Conservation (phyloP, 2,113 vertebrate species). For the Microcebus murinus region DNA sequence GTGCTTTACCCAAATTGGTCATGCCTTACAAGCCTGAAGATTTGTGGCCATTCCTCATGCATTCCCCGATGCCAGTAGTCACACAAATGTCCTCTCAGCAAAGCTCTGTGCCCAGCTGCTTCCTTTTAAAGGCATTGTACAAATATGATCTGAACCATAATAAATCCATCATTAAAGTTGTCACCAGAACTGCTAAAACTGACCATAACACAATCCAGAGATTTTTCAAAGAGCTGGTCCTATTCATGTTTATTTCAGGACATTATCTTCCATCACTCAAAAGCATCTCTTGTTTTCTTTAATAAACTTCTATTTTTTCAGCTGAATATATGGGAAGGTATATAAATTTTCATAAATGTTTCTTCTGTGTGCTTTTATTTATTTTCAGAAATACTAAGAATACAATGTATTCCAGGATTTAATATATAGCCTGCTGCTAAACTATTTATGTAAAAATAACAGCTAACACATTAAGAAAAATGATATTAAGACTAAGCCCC, state of each 20-base stretch:
- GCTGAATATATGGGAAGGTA: conserved; percentile 67
- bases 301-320: conserved; percentile 77
- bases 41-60: conserved; percentile 9
- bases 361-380: conserved; percentile 69
- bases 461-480: conserved; percentile 59
- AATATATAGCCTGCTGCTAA: conserved; percentile 76
- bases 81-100: conserved; percentile 25
- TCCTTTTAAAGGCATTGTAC: conserved; percentile 38
- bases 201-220: conserved; percentile 62
- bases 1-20: conserved; percentile 45
- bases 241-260: conserved; percentile 58
- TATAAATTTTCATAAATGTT: conserved; percentile 71
- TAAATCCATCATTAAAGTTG: conserved; percentile 63
- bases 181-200: conserved; percentile 26
- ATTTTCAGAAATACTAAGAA: conserved; percentile 72
- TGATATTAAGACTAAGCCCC: conserved; percentile 64
- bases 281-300: conserved; percentile 77
- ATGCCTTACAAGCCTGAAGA: not conserved
- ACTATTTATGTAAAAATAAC: conserved; percentile 74
- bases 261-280: conserved; percentile 66
- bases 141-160: not conserved
- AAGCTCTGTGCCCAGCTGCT: not conserved
- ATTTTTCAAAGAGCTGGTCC: conserved; percentile 55
- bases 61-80: conserved; percentile 41
- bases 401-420: conserved; percentile 30